Evolutionary conservation across 2,797 vertebrate species (phyloP).

Genomic region (Sarcoramphus papa): DNA sequence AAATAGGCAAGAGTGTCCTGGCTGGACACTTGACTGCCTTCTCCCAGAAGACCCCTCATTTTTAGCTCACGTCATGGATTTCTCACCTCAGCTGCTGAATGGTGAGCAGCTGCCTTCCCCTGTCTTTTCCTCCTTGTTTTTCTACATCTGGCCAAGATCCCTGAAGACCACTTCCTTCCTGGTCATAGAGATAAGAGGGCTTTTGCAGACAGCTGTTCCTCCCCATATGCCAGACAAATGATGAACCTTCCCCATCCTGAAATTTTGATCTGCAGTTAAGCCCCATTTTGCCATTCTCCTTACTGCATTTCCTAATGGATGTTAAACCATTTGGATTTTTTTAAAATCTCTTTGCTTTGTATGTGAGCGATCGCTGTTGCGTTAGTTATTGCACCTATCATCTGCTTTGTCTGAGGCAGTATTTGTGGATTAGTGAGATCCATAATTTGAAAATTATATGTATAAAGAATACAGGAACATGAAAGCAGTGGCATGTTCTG

Average conservation of each 20-base stretch:
- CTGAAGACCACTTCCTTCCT: background rate
- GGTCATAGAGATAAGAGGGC: background rate
- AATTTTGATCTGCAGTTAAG: background rate
- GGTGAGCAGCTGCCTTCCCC: slow-evolving; percentile 3
- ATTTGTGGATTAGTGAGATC: background rate
- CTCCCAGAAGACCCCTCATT: background rate
- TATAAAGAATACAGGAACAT: background rate
- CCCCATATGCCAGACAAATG: background rate
- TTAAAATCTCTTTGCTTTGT: background rate
- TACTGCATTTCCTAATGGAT: background rate
- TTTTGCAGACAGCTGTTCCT: background rate
- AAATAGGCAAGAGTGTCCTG: background rate
- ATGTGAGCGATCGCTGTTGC: background rate
- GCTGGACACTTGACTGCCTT: background rate
- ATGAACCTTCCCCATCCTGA: background rate
- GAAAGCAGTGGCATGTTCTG: background rate
- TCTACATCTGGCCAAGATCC: background rate
- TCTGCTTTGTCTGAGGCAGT: background rate
- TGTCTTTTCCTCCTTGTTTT: background rate
- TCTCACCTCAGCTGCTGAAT: background rate
- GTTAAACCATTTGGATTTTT: background rate
- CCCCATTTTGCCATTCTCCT: background rate
- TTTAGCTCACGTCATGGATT: background rate
- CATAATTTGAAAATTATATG: background rate
- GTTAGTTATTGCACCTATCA: background rate